Evolutionary conservation across 2,797 vertebrate genomes (phyloP).

Genomic region (Mycteria americana): DNA sequence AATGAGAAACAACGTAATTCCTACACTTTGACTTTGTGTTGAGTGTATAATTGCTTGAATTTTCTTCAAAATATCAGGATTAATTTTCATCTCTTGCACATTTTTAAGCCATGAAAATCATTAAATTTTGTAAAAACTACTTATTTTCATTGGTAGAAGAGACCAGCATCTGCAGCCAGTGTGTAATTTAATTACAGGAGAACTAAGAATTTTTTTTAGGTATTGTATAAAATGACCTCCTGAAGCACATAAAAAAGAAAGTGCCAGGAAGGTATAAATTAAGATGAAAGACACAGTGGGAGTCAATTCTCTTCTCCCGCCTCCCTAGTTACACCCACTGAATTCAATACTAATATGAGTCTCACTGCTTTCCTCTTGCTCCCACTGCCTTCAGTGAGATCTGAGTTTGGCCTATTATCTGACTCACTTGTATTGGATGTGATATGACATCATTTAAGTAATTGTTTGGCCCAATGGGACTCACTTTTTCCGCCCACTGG

Average conservation of each 20-base stretch:
- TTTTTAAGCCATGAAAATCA: not conserved
- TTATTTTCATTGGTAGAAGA: not conserved
- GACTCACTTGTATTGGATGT: not conserved
- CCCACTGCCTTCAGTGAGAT: not conserved
- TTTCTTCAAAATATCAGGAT: not conserved
- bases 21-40: not conserved
- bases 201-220: not conserved
- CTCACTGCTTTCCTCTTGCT: not conserved
- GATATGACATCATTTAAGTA: not conserved
- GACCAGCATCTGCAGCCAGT: not conserved
- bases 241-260: not conserved
- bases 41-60: not conserved
- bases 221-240: not conserved
- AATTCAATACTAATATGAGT: not conserved
- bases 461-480: constrained; percentile 15
- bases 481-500: constrained; percentile 15
- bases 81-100: not conserved
- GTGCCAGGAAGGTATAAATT: constrained; percentile 14
- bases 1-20: not conserved
- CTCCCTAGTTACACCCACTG: not conserved
- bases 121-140: not conserved
- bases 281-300: constrained; percentile 25
- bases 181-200: not conserved
- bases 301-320: not conserved
- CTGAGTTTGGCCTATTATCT: not conserved